These are phyloP conservation scores for Drosophila prosaltans DNA, from an alignment of 1,140 invertebrate species.

Conservation along the genomic window DNA sequence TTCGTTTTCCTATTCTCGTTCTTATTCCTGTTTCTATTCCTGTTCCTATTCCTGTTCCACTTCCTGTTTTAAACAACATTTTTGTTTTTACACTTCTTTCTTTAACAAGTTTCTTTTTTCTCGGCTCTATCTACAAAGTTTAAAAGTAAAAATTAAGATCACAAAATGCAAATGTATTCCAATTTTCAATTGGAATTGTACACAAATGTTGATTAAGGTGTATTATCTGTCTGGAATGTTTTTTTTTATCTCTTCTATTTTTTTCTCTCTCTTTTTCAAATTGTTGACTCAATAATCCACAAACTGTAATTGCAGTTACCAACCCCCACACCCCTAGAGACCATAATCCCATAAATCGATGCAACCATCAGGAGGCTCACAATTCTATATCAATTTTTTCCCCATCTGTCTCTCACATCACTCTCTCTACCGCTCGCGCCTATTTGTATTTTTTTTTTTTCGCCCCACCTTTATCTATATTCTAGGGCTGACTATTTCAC, in stretches of 20 bases:
- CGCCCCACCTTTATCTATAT: constrained; percentile 2
- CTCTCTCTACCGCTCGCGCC: constrained; percentile 14
- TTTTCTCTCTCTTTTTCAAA: neutral
- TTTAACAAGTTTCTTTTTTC: too few relatives aligned
- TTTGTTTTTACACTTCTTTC: too few relatives aligned
- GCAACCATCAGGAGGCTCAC: constrained; percentile 36
- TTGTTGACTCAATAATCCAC: constrained; percentile 20
- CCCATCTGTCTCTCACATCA: neutral
- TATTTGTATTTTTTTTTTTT: neutral
- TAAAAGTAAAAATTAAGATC: too few relatives aligned
- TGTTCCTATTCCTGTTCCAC: too few relatives aligned
- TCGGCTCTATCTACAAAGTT: too few relatives aligned
- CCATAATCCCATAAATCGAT: constrained; percentile 45
- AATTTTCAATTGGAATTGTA: neutral
- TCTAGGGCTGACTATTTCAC: constrained; percentile 34
- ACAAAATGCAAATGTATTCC: neutral
- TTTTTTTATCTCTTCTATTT: neutral
- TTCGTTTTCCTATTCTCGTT: neutral
- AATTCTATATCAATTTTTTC: neutral
- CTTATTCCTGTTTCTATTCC: neutral
- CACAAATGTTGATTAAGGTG: neutral
- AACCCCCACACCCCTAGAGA: neutral
- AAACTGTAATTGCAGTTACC: constrained; percentile 47
- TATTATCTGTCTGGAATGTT: constrained; percentile 6
- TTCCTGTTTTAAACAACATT: too few relatives aligned